Evolutionary conservation across 1,140 invertebrate species (phyloP), one percentile per base, ranked within the genome.

Genomic region (Microplitis mediator): DNA sequence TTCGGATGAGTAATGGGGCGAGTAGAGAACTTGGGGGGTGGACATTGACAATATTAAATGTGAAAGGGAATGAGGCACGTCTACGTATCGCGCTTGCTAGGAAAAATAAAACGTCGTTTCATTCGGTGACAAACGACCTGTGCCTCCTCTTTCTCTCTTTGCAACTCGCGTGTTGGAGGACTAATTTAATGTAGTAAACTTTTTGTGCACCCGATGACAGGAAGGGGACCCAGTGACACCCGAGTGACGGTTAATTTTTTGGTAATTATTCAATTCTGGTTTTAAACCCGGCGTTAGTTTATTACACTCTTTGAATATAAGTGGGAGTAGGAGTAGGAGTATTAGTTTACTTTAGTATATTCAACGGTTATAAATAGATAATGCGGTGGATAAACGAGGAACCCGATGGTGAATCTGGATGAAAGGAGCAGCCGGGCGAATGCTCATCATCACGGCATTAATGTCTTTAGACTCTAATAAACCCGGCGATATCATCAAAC

Each of bases 311-410:
- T 23, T 23, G 23, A 23, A 2, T 23, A 23, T 23, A 35, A 39
- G 13, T 4, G n/a, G n/a, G 51, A 8, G 5, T 9, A 62, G 39
- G 31, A n/a, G 23, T 67, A 8, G 65, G 39, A 16, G 65, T 14
- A 23, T 23, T 23, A 14, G 65, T 16, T 11, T 39, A 16, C 63
- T 13, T 36, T 45, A 11, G 23, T 36, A 51, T 32, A 13, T 31
- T 52, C 50, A 23, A 16, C 51, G 71, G 76, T 75, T 82, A 81
- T 81, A 82, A 82, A 81, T 81, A 82, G 79, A 79, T 81, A 81
- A 80, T 78, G 71, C 68, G 66, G 60, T 73, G 76, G 76, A 79
- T 80, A 79, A 82, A 77, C 75, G 76, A 73, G 58, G 71, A 70
- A 51, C 61, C 66, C 75, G 75, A 45, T 45, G 39, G 66, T 78